These are phyloP conservation scores for Xyrauchen texanus DNA, from an alignment of 2,113 vertebrate genomes.

Conservation along the genomic window DNA sequence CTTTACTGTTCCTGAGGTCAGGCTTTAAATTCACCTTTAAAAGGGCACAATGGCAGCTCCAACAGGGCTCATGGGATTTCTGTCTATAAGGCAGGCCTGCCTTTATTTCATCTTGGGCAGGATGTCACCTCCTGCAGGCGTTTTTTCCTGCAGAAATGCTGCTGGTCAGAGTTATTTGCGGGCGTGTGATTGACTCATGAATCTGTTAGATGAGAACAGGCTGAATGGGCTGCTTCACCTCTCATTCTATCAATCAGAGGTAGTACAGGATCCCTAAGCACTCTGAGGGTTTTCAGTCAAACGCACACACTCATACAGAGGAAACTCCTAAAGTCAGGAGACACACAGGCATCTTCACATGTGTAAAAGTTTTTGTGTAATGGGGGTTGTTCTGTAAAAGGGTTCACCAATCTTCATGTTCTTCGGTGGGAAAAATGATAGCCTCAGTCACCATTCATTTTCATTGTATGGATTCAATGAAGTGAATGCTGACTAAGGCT, in stretches of 20 bases:
- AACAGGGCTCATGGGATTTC: constrained; percentile 47
- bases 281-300: constrained; percentile 8
- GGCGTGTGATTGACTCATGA: constrained; percentile 61
- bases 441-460: too few relatives aligned
- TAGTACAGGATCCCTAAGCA: constrained; percentile 20
- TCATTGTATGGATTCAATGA: too few relatives aligned
- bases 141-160: constrained; percentile 46
- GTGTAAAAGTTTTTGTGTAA: background rate
- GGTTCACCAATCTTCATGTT: too few relatives aligned
- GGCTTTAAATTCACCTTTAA: constrained; percentile 59
- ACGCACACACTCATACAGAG: background rate
- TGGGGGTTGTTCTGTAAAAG: background rate
- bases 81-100: constrained; percentile 46
- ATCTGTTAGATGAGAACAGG: constrained; percentile 58
- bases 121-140: constrained; percentile 46
- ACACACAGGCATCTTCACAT: background rate
- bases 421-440: too few relatives aligned
- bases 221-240: constrained; percentile 54
- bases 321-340: background rate
- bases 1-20: constrained; percentile 48
- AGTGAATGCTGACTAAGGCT: too few relatives aligned
- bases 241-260: constrained; percentile 55
- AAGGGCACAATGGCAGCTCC: constrained; percentile 45
- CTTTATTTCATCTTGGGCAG: constrained; percentile 49
- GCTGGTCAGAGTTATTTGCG: constrained; percentile 59